Evolutionary conservation across 2,113 vertebrate species (phyloP), one percentile per base, ranked within the genome.

Genomic region (Neoarius graeffei): DNA sequence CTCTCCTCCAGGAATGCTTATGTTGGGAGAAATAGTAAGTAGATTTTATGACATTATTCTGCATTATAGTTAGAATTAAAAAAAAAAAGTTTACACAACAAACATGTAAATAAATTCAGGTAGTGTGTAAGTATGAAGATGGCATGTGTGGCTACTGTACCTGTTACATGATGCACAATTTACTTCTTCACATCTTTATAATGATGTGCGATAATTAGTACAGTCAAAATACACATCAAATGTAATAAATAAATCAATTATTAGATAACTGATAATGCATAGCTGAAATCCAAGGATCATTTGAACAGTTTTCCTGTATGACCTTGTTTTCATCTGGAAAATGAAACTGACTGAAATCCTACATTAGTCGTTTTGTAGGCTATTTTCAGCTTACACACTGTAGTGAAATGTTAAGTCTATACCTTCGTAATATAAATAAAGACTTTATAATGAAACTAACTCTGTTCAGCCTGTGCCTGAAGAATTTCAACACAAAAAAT

Each of bases 1-100:
- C 4, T 94, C 92, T 20, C 52, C 89, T 57, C 88, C 88, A 81
- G 94, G 93, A 48, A 30, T 91, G 17, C 93, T 95, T 4, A 90
- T 93, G 69, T 17, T 93, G 85, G 92, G 91, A 83, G 94, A 95
- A 91, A 94, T 94, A 87, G 95, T 94, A 93, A 95, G 95, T 94
- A 48, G 14, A 35, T 57, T 50, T 74, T 35, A 6, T 54, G 5
- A 7, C n/a, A 23, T 69, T 67, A 19, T 54, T 83, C 35, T 7
- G 19, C 0, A 14, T 54, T 27, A 11, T 6, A 56, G 9, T 14
- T 14, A 54, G 11, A 50, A 13, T 57, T 11, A 54, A 54, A 13
- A 13, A 57, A 57, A 57, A 13, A 13, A 13, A 13, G 56, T 57
- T 57, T 57, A 57, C 13, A 3, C 8, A 62, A 19, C 52, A 67